A percentile compares a stretch with the other conserved stretches of the same genome.
Evolutionary conservation across 2,888 invertebrate species (phyloP).

Genomic region (Athalia rosae): DNA sequence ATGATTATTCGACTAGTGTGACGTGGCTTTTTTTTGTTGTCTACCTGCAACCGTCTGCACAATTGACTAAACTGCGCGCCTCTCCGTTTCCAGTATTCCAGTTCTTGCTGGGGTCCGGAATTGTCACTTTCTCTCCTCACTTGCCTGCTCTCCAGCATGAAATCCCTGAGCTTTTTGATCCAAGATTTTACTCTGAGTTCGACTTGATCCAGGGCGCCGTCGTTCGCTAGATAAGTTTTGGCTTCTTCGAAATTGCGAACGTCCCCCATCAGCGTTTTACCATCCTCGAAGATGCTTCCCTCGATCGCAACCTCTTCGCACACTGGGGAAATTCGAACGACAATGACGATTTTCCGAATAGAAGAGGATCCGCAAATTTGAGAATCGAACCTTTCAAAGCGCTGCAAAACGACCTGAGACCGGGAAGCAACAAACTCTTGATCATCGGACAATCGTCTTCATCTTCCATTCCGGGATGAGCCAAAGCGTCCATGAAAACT

Average conservation of each 20-base stretch:
- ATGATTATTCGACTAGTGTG: neutral
- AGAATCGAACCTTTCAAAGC: constrained; percentile 82
- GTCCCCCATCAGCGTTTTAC: constrained; percentile 78
- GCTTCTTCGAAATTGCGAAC: constrained; percentile 81
- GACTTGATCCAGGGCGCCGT: constrained; percentile 77
- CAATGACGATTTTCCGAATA: neutral
- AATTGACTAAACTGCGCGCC: constrained; percentile 95
- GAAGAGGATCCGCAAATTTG: neutral
- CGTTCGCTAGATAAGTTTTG: constrained; percentile 80
- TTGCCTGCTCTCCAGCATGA: constrained; percentile 92
- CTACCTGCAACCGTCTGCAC: constrained; percentile 82
- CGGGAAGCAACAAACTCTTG: constrained; percentile 88
- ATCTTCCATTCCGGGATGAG: constrained; percentile 86
- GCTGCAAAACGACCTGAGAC: constrained; percentile 90
- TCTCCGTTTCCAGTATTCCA: constrained; percentile 97
- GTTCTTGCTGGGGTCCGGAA: constrained; percentile 94
- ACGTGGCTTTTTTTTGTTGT: neutral
- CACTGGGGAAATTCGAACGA: constrained; percentile 73
- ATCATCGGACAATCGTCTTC: constrained; percentile 91
- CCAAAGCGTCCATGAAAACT: constrained; percentile 93
- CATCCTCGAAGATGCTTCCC: constrained; percentile 86
- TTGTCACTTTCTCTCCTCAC: constrained; percentile 93
- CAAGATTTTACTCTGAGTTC: constrained; percentile 86
- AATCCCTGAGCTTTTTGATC: constrained; percentile 87
- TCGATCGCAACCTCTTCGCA: constrained; percentile 90